Base-by-base conservation (phyloP, 1,140 invertebrate species). In the Drosophila pseudoananassae region DNA sequence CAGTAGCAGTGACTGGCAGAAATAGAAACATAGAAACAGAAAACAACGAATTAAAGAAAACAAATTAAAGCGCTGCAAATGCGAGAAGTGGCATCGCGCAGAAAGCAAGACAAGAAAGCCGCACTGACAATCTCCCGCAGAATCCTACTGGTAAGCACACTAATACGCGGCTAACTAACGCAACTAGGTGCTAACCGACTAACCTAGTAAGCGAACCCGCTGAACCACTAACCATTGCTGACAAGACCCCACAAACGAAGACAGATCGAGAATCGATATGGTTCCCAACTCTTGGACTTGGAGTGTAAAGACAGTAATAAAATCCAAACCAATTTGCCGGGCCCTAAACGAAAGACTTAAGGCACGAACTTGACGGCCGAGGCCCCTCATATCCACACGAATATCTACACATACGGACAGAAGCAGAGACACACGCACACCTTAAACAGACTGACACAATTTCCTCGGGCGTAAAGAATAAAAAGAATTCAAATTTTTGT, bases 391-490 rank as follows among this genome's bases (percentile, higher is more conserved):
- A 36, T n/a, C 46, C 57, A 47, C 29, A 78, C 49, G 61, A 27
- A 25, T 29, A 33, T 29, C 53, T 36, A 40, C 40, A 29, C 52
- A 58, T 38, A 9, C 43, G 51, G 38, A 54, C 29, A 49, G 45
- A 46, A 45, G 49, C 53, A 59, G 56, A 36, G 55, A 51, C 61
- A 69, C 69, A 53, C 63, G 65, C 54, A 78, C 53, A 77, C 57
- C 70, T 65, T 71, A 78, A 72, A 52, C 60, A 78, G 64, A 63
- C 70, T 87, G 83, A 87, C 83, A 87, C 83, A 88, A 88, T 87
- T 87, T 87, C 78, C 75, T 87, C 79, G 71, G 83, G 78, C 83
- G 78, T 76, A 88, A 87, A 87, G 83, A 87, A 87, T 87, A 78
- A 87, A 87, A 79, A 69, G 83, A 87, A 87, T 87, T 87, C 83